Evolutionary conservation across 30 jellyfish, hydroid and myxozoan species (phyloP), one percentile per base, ranked within the genome.

Genomic region (Clytia hemisphaerica): DNA sequence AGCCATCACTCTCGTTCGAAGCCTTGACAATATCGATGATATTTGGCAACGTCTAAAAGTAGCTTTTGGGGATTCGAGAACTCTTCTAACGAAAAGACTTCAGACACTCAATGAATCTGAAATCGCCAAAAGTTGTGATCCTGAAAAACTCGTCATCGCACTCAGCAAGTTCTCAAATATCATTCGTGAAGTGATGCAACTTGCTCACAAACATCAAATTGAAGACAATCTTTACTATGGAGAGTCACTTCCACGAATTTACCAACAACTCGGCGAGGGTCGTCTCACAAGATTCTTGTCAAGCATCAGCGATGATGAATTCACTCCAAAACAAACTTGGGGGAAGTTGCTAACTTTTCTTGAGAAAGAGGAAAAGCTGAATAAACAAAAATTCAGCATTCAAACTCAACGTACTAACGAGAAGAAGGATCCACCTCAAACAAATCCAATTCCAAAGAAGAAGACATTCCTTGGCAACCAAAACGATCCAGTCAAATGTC

Each of bases 241-340:
- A n/a, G 63, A 49, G 9, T 28, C 9, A 33, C 63, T 49, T 49
- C 63, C 19, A 49, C 63, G 6, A 49, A 49, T 49, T 33, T 49
- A 33, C 25, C 25, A 33, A n/a, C 25, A n/a, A 33, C 63, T 49
- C 25, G 63, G 63, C 25, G 63, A 49, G 19, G 63, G 32, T 33
- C 19, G 14, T n/a, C 63, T 49, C 19, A n/a, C 63, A 49, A 49
- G 63, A 49, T 49, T 28, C 32, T 49, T 49, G 63, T n/a, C 63
- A 4, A 49, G 14, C 63, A 49, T 49, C 18, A 49, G 63, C 25
- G 63, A 49, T 16, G 63, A 49, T n/a, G 63, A 49, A 6, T 33
- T 49, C 25, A 49, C 32, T 49, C 63, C 63, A n/a, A 49, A 49
- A 49, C 32, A 49, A 49, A 49, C 63, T 28, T 49, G 63, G 18